Base-by-base conservation (phyloP, 2,888 invertebrate genomes). In the Boloria selene region DNA sequence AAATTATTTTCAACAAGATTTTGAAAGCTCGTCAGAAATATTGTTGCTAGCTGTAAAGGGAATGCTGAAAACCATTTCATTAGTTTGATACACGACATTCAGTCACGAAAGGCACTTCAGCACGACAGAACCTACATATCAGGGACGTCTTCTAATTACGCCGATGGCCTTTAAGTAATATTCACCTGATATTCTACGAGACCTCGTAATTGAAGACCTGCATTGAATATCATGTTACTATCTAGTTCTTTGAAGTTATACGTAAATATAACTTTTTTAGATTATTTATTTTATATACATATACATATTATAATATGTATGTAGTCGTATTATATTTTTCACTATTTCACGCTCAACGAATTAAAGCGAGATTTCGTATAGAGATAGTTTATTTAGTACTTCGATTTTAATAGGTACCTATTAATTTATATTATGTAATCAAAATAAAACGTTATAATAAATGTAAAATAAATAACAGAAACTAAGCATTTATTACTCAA, bases 1-100 rank as follows among this genome's bases (percentile, higher is more conserved):
- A 6, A 6, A 13, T 0, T 0, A 49, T 13, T 16, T 16, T 13
- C 13, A 50, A 14, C 10, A n/a, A 3, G 5, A 31, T 31, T 31
- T 53, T 31, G n/a, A 31, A 53, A 4, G 17, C 5, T 16, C 17
- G 14, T 31, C 18, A 61, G 44, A 53, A 53, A 31, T 16, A 53
- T 31, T 53, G 26, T 53, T 53, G 44, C 45, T n/a, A 61, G 26
- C 13, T 61, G 31, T 26, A n/a, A 47, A 75, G 76, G 75, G 72
- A 71, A 74, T 75, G 73, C 71, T 76, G 79, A 80, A 75, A 77
- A 77, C 75, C 70, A 75, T 81, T 84, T 82, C 79, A 84, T 87
- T 86, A 83, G 75, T 77, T 74, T 76, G 84, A 85, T 82, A 73
- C 79, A 86, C 76, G 75, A 77, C 74, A 69, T 59, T 51, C 64